phyloP scores from a whole-genome alignment of 1,140 invertebrate genomes.

The Drosophila sucinea region DNA sequence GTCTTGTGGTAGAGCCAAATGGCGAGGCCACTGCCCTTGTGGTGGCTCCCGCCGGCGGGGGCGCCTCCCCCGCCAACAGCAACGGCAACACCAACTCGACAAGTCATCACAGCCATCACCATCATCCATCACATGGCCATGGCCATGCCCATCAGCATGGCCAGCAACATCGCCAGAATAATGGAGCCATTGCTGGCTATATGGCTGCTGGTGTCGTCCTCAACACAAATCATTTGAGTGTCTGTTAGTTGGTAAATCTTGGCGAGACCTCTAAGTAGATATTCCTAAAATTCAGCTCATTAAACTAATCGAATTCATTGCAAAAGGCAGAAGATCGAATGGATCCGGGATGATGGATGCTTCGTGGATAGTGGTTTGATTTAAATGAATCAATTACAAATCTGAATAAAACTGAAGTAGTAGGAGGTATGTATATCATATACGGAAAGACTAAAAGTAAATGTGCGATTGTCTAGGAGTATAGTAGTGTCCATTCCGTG shows the following conservation, averaged over 20 bases:
- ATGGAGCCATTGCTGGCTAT: slow-evolving; percentile 57
- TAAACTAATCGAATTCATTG: no score
- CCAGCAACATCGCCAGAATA: slow-evolving; percentile 49
- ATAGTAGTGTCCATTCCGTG: no score
- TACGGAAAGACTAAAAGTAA: no score
- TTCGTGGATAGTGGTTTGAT: no score
- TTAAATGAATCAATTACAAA: no score
- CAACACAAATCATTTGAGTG: slow-evolving; percentile 80
- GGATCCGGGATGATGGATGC: no score
- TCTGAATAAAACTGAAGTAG: no score
- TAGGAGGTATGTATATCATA: no score
- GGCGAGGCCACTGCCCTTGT: slow-evolving; percentile 31
- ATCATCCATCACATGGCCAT: slow-evolving; percentile 39
- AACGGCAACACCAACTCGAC: slow-evolving; percentile 24
- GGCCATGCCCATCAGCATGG: slow-evolving; percentile 49
- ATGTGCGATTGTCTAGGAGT: no score
- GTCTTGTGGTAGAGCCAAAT: slow-evolving; percentile 46
- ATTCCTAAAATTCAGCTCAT: slow-evolving; percentile 10
- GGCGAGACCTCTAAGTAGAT: not conserved
- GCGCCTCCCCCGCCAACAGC: slow-evolving; percentile 29
- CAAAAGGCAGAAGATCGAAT: no score
- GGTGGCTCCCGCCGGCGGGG: slow-evolving; percentile 25
- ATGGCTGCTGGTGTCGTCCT: slow-evolving; percentile 80
- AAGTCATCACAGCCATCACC: slow-evolving; percentile 45
- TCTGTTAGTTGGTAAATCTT: slow-evolving; percentile 63